Evolutionary conservation across 2,888 invertebrate genomes (phyloP), one percentile per base, ranked within the genome.

Genomic region (Acrobasis repandana): DNA sequence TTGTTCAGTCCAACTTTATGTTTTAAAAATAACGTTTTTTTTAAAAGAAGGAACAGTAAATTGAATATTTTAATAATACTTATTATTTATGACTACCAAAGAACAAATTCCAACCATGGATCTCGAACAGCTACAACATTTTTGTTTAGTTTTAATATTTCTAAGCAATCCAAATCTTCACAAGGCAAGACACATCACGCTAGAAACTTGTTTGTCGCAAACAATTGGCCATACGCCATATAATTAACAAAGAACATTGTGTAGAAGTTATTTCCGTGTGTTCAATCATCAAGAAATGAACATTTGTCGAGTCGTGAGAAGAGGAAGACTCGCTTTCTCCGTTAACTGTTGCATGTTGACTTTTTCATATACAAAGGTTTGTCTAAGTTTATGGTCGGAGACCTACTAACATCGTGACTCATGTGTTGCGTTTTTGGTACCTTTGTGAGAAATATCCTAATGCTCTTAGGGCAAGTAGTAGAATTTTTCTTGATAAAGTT

Each of bases 261-360:
- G 10, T 34, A 34, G 28, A 59, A 69, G 65, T 69, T 68, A 68
- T 78, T 79, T 77, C 75, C 81, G 76, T 69, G 71, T 68, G 72
- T 75, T 75, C 77, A 75, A 77, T 78, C 75, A 74, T 75, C 67
- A 65, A 69, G 66, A 70, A 72, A 70, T 67, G 70, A 69, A 72
- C 68, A 68, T 75, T 71, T 74, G 75, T 72, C 73, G 86, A 88
- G 86, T 72, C 73, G 86, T 88, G 88, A 83, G 88, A 88, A 86
- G 77, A 83, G 83, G 83, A 77, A 77, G 84, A 74, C 62, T 61
- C 67, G 66, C 88, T 89, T 89, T 88, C 88, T 79, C 84, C 74
- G 74, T 82, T 80, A 77, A 71, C 66, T 62, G 63, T 69, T 74
- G 72, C 68, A 68, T 79, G 76, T 77, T 77, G 72, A 72, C 73